Base-by-base conservation (phyloP, 2,113 vertebrate species). In the Protomyctophum bolini region DNA sequence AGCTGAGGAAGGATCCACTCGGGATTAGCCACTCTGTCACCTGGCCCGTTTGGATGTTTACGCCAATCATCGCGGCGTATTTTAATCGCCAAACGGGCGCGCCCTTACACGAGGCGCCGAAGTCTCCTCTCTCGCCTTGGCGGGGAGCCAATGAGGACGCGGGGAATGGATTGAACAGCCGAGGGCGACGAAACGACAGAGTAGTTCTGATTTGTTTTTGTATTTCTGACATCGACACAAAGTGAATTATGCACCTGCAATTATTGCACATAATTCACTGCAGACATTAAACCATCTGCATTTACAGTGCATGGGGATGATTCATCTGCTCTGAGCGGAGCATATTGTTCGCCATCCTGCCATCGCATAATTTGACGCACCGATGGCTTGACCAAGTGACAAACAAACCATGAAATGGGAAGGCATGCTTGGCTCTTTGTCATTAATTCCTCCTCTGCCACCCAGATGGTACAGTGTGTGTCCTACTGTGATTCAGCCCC, bases 361-460 rank as follows among this genome's bases (percentile, higher is more conserved):
- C 48, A 76, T 77, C 79, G 82, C 73, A 83, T 87, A 83, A 88
- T 86, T 83, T 80, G 75, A 78, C 66, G 82, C 87, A 75, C 62
- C 72, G 81, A 41, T 70, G 82, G 83, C 58, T 86, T 62, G 72
- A 86, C 76, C 82, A 65, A 84, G 84, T 79, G 79, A 76, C 74
- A 88, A 87, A 82, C 76, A 86, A 87, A 84, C 76, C 83, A 90
- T 82, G 74, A 87, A 87, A 89, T 79, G 82, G 86, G 68, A 83
- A 7, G 8, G 54, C 73, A 72, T 63, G 33, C 58, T 84, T 72
- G 46, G 45, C 60, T 61, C 77, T 72, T 80, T 78, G 75, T 82
- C 48, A 41, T 51, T 21, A 76, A 66, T 54, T 59, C 60, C 60
- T 73, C n/a, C 52, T 51, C 7, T 67, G 51, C 48, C 33, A 72